These are phyloP conservation scores for Platycercus adscitus DNA, from an alignment of 2,113 vertebrate species.

Conservation along the genomic window DNA sequence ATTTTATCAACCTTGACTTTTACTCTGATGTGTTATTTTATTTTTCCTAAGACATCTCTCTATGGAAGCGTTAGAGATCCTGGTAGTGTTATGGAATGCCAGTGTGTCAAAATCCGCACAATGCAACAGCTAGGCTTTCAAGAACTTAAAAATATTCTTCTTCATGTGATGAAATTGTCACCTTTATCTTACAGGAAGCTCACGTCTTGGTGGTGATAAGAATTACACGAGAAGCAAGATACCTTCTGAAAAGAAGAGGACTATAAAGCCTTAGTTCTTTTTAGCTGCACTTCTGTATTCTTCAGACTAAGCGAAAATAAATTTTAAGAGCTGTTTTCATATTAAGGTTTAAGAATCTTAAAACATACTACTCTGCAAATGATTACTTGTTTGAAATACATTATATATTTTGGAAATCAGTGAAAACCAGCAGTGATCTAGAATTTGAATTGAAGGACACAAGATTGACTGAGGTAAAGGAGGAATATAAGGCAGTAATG, in stretches of 20 bases:
- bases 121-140: neutral
- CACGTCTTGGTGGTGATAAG: neutral
- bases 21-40: neutral
- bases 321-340: neutral
- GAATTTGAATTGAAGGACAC: neutral
- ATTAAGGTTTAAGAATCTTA: neutral
- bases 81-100: neutral
- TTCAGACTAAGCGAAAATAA: neutral
- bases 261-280: neutral
- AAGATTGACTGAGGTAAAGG: neutral
- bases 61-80: neutral
- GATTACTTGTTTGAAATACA: neutral
- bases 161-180: neutral
- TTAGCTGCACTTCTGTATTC: neutral
- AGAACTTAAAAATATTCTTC: neutral
- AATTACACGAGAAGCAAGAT: neutral
- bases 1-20: neutral
- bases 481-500: neutral
- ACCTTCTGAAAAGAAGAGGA: neutral
- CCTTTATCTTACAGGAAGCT: neutral
- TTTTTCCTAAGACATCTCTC: neutral
- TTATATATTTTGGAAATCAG: neutral
- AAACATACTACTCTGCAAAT: neutral
- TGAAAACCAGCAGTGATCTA: neutral
- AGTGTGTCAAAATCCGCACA: neutral